Evolutionary conservation across 2,888 invertebrate genomes (phyloP).

Genomic region (Tipula vernalis): DNA sequence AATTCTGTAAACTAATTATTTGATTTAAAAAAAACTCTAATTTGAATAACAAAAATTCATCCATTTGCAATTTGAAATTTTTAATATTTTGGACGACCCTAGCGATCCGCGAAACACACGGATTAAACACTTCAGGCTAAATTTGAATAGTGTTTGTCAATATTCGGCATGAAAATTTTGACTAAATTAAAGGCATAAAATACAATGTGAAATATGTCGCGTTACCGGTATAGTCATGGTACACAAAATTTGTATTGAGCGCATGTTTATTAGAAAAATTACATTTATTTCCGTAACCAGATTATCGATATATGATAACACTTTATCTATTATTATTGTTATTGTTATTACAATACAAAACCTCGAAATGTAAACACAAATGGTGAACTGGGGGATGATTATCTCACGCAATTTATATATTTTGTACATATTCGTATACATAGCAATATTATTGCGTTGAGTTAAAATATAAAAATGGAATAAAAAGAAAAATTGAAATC

Average conservation of each 20-base stretch:
- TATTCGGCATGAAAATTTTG: too few species aligned
- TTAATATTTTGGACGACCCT: too few species aligned
- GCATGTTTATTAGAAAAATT: not conserved
- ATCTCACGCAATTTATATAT: not conserved
- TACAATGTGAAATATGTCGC: not conserved
- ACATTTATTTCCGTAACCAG: not conserved
- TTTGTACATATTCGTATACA: not conserved
- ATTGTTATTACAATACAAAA: not conserved
- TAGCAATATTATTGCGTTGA: not conserved
- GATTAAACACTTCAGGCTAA: not conserved
- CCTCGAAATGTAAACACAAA: not conserved
- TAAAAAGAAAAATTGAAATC: not conserved
- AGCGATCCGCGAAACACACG: too few species aligned
- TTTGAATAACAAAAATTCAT: too few species aligned
- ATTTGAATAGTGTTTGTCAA: not conserved
- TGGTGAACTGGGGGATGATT: not conserved
- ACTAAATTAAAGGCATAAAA: not conserved
- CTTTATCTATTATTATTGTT: not conserved
- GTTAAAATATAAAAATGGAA: not conserved
- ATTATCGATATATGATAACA: not conserved
- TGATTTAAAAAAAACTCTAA: too few species aligned
- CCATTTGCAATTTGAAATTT: too few species aligned
- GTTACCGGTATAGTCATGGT: not conserved
- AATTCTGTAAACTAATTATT: too few species aligned
- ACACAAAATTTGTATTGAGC: not conserved